Conservation (phyloP, 2,888 invertebrate genomes). For the Drosophila merina region DNA sequence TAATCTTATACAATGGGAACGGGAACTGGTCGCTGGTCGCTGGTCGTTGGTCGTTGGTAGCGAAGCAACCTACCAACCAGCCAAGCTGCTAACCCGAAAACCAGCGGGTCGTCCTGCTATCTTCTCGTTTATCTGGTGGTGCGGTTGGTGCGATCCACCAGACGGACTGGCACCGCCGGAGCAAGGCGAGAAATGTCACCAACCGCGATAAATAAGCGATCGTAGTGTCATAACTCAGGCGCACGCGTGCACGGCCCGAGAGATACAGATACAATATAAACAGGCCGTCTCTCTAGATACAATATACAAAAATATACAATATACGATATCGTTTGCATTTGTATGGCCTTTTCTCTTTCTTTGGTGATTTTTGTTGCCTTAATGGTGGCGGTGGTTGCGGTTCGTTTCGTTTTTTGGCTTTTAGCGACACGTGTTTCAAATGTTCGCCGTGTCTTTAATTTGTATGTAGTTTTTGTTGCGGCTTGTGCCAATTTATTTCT, state of each 20-base stretch:
- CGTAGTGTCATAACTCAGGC: slow-evolving; percentile 65
- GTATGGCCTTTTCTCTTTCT: slow-evolving; percentile 37
- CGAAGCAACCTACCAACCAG: background rate
- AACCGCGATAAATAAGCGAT: slow-evolving; percentile 32
- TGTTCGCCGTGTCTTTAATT: slow-evolving; percentile 50
- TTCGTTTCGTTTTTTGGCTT: slow-evolving; percentile 55
- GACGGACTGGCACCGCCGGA: slow-evolving; percentile 69
- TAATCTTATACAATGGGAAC: slow-evolving; percentile 54
- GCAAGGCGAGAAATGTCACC: slow-evolving; percentile 46
- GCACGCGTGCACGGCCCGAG: slow-evolving; percentile 66
- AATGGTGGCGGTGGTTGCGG: slow-evolving; percentile 27
- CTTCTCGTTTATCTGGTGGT: slow-evolving; percentile 2
- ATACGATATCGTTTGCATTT: slow-evolving; percentile 38
- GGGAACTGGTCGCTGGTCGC: slow-evolving; percentile 23
- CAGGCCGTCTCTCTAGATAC: background rate
- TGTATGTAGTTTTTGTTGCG: slow-evolving; percentile 38
- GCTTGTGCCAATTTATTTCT: slow-evolving; percentile 72
- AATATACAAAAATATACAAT: background rate
- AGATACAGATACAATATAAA: slow-evolving; percentile 44
- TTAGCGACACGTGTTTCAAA: slow-evolving; percentile 76
- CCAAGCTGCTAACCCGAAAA: background rate
- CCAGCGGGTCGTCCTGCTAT: slow-evolving; percentile 50
- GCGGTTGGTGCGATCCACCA: slow-evolving; percentile 36
- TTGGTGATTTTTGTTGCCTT: slow-evolving; percentile 50
- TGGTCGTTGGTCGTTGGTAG: background rate